Evolutionary conservation across 2,113 vertebrate species (phyloP).

Genomic region (Hippocampus abdominalis): DNA sequence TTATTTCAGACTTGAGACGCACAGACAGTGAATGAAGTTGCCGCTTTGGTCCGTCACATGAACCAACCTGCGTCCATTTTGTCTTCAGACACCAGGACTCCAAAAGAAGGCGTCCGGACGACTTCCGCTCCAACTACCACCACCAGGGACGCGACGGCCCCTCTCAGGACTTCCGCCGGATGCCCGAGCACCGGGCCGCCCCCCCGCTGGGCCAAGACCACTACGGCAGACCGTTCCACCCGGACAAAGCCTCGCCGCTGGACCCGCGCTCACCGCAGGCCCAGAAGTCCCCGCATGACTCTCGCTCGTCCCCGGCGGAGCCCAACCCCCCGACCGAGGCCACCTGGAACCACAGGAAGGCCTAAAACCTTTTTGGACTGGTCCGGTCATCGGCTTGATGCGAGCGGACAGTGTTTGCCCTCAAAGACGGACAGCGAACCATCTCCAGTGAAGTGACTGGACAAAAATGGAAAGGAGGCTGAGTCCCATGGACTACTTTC

Average conservation of each 20-base stretch:
- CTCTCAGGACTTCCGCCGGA: slow-evolving; percentile 87
- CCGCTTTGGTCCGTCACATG: too few species aligned
- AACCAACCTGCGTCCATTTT: neutral
- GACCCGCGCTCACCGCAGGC: slow-evolving; percentile 91
- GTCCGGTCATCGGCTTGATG: slow-evolving; percentile 50
- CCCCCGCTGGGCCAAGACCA: slow-evolving; percentile 85
- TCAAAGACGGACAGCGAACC: neutral
- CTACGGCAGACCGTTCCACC: slow-evolving; percentile 85
- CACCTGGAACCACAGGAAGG: slow-evolving; percentile 89
- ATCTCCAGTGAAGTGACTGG: slow-evolving; percentile 17
- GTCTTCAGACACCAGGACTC: slow-evolving; percentile 84
- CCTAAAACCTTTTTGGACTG: slow-evolving; percentile 61
- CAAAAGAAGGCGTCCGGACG: slow-evolving; percentile 87
- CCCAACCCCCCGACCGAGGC: slow-evolving; percentile 81
- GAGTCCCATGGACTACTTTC: slow-evolving; percentile 76
- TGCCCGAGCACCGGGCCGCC: slow-evolving; percentile 84
- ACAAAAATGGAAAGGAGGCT: slow-evolving; percentile 52
- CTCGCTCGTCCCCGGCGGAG: slow-evolving; percentile 85
- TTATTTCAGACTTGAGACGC: too few species aligned
- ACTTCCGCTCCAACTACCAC: slow-evolving; percentile 87
- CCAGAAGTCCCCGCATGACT: slow-evolving; percentile 91
- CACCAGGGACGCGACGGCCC: slow-evolving; percentile 73
- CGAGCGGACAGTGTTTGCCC: neutral
- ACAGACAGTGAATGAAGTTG: too few species aligned
- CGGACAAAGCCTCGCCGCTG: slow-evolving; percentile 81